Conservation (phyloP, 2,113 vertebrate species). For the Glaucomys volans region DNA sequence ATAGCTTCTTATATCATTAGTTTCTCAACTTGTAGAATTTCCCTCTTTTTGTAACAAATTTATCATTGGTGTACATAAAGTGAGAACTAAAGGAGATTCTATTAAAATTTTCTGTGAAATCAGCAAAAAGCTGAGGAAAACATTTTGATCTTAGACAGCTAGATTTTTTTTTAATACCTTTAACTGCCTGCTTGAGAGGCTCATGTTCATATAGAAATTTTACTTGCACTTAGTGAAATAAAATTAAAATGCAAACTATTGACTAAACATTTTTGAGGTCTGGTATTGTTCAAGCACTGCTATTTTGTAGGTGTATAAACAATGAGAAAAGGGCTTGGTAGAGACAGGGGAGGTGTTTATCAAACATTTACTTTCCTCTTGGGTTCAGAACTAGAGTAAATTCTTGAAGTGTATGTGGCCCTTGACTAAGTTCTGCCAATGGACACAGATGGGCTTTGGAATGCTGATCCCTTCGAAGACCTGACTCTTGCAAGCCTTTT, state of each 20-base stretch:
- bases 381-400: not conserved
- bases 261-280: not conserved
- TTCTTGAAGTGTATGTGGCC: not conserved
- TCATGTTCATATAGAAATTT: not conserved
- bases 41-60: conserved; percentile 30
- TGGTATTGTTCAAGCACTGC: not conserved
- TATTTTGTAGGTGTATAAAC: not conserved
- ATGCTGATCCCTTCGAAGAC: not conserved
- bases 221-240: conserved; percentile 13
- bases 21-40: conserved; percentile 39
- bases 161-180: not conserved
- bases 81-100: conserved; percentile 45
- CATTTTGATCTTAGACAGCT: not conserved
- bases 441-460: not conserved
- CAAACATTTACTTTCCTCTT: not conserved
- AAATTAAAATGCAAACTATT: not conserved
- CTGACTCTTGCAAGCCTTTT: not conserved
- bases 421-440: not conserved
- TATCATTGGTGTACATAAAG: conserved; percentile 50
- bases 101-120: conserved; percentile 58
- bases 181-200: not conserved
- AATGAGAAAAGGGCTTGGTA: not conserved
- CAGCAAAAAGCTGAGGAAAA: conserved; percentile 53
- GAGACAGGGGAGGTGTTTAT: not conserved
- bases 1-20: conserved; percentile 55